Conservation (phyloP, 1,140 invertebrate species). For the Frieseomelitta varia region DNA sequence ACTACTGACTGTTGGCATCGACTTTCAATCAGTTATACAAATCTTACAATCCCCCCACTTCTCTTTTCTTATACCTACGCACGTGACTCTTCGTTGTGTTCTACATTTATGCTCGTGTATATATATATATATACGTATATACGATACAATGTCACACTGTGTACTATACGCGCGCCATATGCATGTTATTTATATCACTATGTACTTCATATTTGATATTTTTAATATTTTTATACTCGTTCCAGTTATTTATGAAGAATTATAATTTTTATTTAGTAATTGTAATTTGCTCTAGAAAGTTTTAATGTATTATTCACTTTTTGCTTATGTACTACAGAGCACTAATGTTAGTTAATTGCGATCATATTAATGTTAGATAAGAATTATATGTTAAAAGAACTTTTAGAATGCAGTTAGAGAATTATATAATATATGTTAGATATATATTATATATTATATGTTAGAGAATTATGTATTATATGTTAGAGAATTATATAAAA, state of each 20-base stretch:
- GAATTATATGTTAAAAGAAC: neutral
- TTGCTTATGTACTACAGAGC: neutral
- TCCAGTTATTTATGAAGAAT: neutral
- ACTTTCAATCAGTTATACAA: constrained; percentile 46
- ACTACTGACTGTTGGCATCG: constrained; percentile 49
- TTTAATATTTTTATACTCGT: neutral
- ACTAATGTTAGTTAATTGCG: neutral
- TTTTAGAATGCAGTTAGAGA: neutral
- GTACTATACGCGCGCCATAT: neutral
- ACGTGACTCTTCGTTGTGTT: constrained; percentile 27
- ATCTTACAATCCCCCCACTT: constrained; percentile 15
- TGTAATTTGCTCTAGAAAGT: neutral
- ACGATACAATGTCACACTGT: neutral
- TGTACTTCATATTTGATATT: neutral
- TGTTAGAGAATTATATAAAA: no score
- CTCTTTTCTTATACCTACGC: constrained; percentile 17
- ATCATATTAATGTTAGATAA: neutral
- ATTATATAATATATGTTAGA: no score
- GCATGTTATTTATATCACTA: no score
- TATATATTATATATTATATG: no score
- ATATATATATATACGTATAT: neutral
- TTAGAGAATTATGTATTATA: no score
- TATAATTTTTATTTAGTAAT: neutral
- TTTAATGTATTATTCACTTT: neutral
- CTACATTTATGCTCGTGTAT: neutral